Evolutionary conservation across 1,140 invertebrate species (phyloP), one percentile per base, ranked within the genome.

Genomic region (Lasioglossum baleicum): DNA sequence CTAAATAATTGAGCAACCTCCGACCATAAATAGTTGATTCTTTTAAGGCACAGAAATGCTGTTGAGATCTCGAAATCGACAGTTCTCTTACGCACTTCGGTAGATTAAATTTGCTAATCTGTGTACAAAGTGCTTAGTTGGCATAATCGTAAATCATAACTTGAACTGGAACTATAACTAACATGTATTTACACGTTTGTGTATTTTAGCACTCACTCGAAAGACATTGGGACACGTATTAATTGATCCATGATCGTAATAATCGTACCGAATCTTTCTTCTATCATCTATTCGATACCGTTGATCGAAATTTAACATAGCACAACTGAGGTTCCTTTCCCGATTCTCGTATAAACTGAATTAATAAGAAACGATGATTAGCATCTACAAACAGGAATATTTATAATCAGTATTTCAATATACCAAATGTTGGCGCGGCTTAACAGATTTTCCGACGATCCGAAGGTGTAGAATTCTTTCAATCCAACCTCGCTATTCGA

Each of bases 1-100:
- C 22, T 13, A 15, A 20, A 58, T 80, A 73, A 73, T 20, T 35
- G 10, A 85, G 72, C 40, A 85, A 76, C 51, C 76, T 85, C 53
- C 83, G 82, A 10, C 20, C 35, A 44, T 13, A 40, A 58, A 22
- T 48, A 58, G 15, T 31, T 5, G 17, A 56, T 17, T 11, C 35
- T 13, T 51, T 7, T 15, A 15, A 31, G 3, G 7, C 53, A 42
- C 22, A 26, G 4, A 7, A 6, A 51, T 15, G 6, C n/a, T 22
- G 15, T 35, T n/a, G 11, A 44, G 22, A 51, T 51, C 7, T 51
- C n/a, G 17, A 11, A 15, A 48, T 51, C 13, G 65, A 51, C 7
- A 6, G 44, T n/a, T n/a, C 7, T 35, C 58, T 40, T 48, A 11
- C 15, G 7, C 48, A 0, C 15, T 48, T 15, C 42, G 20, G 17